Conservation (phyloP, 2,113 vertebrate species). For the Poeciliopsis prolifica region DNA sequence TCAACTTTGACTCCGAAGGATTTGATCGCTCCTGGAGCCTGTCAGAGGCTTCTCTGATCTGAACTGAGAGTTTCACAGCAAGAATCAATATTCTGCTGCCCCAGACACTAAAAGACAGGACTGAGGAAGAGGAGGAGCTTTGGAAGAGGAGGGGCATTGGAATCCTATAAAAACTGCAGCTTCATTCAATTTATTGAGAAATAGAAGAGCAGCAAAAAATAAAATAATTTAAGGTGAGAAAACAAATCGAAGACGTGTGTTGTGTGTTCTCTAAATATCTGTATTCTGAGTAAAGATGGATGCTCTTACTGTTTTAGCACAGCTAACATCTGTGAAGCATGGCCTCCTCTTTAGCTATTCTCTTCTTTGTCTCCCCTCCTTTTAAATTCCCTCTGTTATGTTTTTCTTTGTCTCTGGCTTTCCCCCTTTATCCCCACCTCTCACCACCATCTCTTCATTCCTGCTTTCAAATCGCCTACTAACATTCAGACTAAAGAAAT, state of each 20-base stretch:
- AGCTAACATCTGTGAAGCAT: constrained; percentile 1
- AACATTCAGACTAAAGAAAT: constrained; percentile 59
- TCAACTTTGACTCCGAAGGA: neutral
- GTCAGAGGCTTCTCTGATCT: constrained; percentile 37
- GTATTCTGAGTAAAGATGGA: constrained; percentile 24
- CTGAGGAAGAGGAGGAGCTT: too few species aligned
- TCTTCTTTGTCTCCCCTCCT: constrained; percentile 21
- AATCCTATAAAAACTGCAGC: neutral
- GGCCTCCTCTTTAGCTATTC: constrained; percentile 24
- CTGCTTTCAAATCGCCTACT: constrained; percentile 20
- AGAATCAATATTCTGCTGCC: constrained; percentile 19
- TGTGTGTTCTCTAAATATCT: constrained; percentile 16
- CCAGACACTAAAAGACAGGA: neutral
- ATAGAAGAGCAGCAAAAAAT: neutral
- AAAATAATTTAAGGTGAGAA: neutral
- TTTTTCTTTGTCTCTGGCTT: constrained; percentile 35
- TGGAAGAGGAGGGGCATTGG: neutral
- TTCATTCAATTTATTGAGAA: constrained; percentile 20
- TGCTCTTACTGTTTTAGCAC: neutral
- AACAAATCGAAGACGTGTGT: neutral
- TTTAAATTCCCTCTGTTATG: constrained; percentile 32
- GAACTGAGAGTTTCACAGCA: constrained; percentile 15
- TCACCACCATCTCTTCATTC: neutral
- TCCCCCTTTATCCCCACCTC: neutral
- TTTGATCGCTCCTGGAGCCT: constrained; percentile 15